Evolutionary conservation across 2,113 vertebrate genomes (phyloP), one percentile per base, ranked within the genome.

Genomic region (Oreotrochilus melanogaster): DNA sequence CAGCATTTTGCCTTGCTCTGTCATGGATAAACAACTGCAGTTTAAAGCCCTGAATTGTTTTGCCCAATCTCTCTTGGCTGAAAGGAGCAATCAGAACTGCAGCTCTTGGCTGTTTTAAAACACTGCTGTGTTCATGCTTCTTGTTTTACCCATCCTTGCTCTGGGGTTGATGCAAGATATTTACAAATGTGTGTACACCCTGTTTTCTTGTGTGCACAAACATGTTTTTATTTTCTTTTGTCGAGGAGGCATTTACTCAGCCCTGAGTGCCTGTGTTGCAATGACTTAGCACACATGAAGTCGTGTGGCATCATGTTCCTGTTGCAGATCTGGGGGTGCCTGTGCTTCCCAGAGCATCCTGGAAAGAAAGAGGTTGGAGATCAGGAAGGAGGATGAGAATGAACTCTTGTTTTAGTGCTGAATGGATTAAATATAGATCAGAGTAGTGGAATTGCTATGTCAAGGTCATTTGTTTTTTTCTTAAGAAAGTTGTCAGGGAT

Each of bases 391-490:
- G 54, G 73, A n/a, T 71, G 10, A 7, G 74, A 13, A 13, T 1
- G 24, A 31, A 30, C 66, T 27, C 28, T 54, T 75, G 86, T 62
- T 78, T 30, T 58, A 53, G 50, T 2, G 25, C 28, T 75, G 78
- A 78, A 54, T 78, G 75, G 93, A 73, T 75, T 88, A 84, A 86
- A 71, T 69, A 81, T 22, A 84, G 73, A 74, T 74, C 0, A 5
- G 79, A 81, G 82, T 7, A 33, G 27, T 89, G 60, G 82, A 89
- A 67, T 27, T 94, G 45, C 51, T 91, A 31, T 87, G 61, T 94
- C 92, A 93, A 92, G 93, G 94, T 95, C 75, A 31, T 42, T 60
- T 45, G n/a, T 87, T 60, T 45, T 87, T 82, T 88, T 65, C 62
- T 73, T 71, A 45, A 90, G 75, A 39, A 83, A 93, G 66, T 27